These are phyloP conservation scores for Mantis religiosa DNA, from an alignment of 2,888 invertebrate species.

Conservation along the genomic window DNA sequence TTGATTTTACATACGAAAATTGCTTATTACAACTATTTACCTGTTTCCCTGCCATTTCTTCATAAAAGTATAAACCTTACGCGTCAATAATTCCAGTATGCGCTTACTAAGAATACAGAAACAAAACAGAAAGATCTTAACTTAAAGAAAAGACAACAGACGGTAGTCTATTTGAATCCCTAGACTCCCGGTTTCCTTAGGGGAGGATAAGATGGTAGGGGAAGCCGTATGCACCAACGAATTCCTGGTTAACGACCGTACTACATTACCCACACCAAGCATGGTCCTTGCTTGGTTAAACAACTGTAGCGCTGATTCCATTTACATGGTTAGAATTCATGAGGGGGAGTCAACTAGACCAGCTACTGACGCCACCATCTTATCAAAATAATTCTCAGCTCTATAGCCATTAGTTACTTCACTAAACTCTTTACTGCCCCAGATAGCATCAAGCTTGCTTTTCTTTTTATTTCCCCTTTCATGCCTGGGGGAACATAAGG, in stretches of 20 bases:
- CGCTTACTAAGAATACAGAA: too few relatives aligned
- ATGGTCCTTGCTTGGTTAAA: slow-evolving; percentile 1
- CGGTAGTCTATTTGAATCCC: neutral
- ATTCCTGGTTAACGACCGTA: neutral
- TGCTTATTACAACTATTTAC: too few relatives aligned
- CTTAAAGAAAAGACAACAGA: neutral
- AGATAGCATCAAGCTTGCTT: too few relatives aligned
- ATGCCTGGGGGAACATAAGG: too few relatives aligned
- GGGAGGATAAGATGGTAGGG: neutral
- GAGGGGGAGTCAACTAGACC: neutral
- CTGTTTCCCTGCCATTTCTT: too few relatives aligned
- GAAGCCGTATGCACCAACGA: neutral
- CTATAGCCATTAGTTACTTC: neutral
- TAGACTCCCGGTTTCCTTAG: neutral
- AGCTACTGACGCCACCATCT: neutral
- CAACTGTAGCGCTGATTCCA: neutral
- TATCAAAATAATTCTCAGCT: neutral
- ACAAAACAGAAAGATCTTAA: too few relatives aligned
- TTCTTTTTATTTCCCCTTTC: too few relatives aligned
- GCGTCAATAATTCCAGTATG: too few relatives aligned
- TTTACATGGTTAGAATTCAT: slow-evolving; percentile 2
- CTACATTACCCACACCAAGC: neutral
- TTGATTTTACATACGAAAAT: too few relatives aligned
- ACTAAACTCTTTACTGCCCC: too few relatives aligned
- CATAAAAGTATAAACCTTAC: too few relatives aligned